Percentiles rank a stretch among this genome's conserved stretches.
Conservation (phyloP, 2,888 invertebrate genomes). For the Pollenia labialis region DNA sequence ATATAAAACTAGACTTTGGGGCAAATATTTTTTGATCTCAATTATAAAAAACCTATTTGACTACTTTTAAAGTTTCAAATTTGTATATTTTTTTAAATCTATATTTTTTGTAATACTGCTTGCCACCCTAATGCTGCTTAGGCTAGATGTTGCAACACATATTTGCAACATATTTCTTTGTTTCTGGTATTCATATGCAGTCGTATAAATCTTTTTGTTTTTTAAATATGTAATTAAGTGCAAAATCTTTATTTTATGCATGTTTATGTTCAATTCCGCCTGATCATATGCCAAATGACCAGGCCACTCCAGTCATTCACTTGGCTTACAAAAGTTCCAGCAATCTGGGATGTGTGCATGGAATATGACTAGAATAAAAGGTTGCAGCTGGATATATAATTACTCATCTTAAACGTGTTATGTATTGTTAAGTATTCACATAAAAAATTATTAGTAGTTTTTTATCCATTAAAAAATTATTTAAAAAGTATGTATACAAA, state of each 20-base stretch:
- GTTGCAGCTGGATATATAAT: no score
- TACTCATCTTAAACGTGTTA: no score
- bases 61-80: no score
- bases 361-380: no score
- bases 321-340: not conserved
- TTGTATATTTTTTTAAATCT: not conserved
- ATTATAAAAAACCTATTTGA: no score
- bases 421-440: no score
- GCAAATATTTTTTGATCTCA: no score
- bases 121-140: slow-evolving; percentile 12
- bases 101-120: no score
- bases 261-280: slow-evolving; percentile 30
- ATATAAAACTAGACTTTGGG: no score
- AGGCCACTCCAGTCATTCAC: not conserved
- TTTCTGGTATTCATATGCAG: slow-evolving; percentile 15
- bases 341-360: not conserved
- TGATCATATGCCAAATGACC: not conserved
- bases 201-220: slow-evolving; percentile 58
- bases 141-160: slow-evolving; percentile 16
- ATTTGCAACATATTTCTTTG: slow-evolving; percentile 26
- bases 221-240: slow-evolving; percentile 68
- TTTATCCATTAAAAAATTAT: no score
- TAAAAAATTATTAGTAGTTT: no score
- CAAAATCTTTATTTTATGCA: slow-evolving; percentile 56
- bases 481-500: no score